Base-by-base conservation (phyloP, 2,113 vertebrate genomes). In the Alectura lathami region DNA sequence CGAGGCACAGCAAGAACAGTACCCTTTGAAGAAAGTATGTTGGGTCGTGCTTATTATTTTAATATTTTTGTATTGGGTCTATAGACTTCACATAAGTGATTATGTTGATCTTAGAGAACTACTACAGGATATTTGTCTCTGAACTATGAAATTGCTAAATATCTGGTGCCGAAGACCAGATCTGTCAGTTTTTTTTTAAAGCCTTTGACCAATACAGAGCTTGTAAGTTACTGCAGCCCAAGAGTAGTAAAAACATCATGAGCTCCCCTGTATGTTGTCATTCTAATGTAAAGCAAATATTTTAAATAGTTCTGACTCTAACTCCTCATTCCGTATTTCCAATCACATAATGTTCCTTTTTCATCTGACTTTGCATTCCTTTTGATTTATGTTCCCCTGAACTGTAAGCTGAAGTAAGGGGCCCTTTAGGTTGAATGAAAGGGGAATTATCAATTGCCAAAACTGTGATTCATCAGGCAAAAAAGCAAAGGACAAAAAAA, bases 351-450 rank as follows among this genome's bases (percentile, higher is more conserved):
- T 62, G 85, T 77, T 94, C 48, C 80, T 94, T 95, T 95, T 95
- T 96, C 88, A 86, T 90, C 69, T 89, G 75, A 83, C 51, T 82
- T 89, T 83, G 72, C 73, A 82, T 93, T 95, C 64, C 42, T 66
- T 89, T 92, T 91, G 90, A 96, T 96, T 96, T 95, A 95, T 95
- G 69, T 59, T 77, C 51, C 64, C 84, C 79, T 82, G 73, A 94
- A 68, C 78, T 53, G 68, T 36, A 89, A 9, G 56, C 51, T 80
- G 72, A 89, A 90, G 94, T 88, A 96, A 94, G 62, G 82, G 32
- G 22, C 84, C 78, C 79, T 94, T 96, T 88, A 95, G 64, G 20
- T 32, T 93, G 79, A 88, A 89, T 95, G 87, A 96, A 96, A 91
- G 43, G 79, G 94, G 89, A 92, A 86, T 94, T 96, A 95, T 88